Evolutionary conservation across 2,888 invertebrate genomes (phyloP), one percentile per base, ranked within the genome.

Genomic region (Drosophila greeni): DNA sequence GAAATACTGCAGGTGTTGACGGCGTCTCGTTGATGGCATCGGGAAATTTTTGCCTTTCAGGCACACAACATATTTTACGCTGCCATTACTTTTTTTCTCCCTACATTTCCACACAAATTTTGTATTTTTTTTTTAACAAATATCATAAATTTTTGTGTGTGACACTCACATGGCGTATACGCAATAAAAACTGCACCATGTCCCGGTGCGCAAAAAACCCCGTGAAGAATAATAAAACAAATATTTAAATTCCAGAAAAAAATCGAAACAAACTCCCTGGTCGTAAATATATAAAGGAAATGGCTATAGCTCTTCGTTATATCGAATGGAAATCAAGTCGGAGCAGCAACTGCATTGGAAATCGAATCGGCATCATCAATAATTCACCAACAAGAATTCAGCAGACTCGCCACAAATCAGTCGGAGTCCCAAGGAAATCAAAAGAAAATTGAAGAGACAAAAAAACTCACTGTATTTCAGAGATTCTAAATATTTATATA

Each of bases 151-250:
- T 66, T 56, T n/a, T 36, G 14, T 45, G 4, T 64, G 60, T 58
- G 78, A 56, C 66, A 53, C 68, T 52, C 47, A 48, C 48, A 45
- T 47, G 59, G 59, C 77, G 79, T 79, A 76, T 79, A 33, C 64
- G 70, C 53, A 76, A 82, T 70, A 51, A 18, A 51, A 61, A 54
- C 33, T 43, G 47, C 54, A 68, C 47, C 48, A 56, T 45, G 45
- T 47, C 33, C 37, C 45, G 45, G 34, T 43, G 14, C 12, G 26
- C 49, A 36, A 52, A 33, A 23, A 20, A 40, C 43, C 9, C 31
- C 2, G 0, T 14, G 29, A 5, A 34, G 45, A 53, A 31, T 43
- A 43, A 49, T 52, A 29, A 49, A 47, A 47, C 39, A 56, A 48
- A 56, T 23, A 66, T 74, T 68, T 26, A 61, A 62, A 72, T 61